phyloP scores from a whole-genome alignment of 2,888 invertebrate genomes.

The Blera fallax region DNA sequence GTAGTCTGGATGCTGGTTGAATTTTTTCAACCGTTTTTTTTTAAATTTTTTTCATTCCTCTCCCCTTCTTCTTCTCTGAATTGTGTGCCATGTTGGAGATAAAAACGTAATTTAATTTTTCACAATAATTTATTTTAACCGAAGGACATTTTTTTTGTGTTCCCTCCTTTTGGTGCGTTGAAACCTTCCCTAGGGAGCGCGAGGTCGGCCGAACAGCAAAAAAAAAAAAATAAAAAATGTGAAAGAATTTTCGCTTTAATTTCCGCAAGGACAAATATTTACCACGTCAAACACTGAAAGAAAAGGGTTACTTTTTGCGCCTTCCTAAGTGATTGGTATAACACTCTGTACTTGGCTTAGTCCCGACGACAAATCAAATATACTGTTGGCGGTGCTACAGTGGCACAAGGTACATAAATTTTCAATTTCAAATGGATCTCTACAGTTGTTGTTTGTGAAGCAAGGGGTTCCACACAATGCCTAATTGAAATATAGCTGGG shows the following conservation, averaged over 20 bases:
- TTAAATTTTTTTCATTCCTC: background rate
- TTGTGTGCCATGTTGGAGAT: conserved; percentile 65
- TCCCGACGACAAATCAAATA: conserved; percentile 52
- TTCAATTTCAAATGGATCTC: conserved; percentile 28
- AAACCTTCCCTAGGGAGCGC: conserved; percentile 23
- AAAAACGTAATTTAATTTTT: conserved; percentile 72
- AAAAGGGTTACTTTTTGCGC: conserved; percentile 46
- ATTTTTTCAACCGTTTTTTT: conserved; percentile 14
- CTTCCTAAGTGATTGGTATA: conserved; percentile 40
- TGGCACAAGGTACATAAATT: conserved; percentile 63
- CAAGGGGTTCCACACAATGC: conserved; percentile 28
- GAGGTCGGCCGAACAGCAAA: background rate
- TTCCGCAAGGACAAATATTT: conserved; percentile 68
- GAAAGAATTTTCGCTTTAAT: conserved; percentile 43
- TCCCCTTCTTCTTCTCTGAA: conserved; percentile 10
- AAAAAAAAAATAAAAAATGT: conserved; percentile 11
- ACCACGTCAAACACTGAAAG: conserved; percentile 28
- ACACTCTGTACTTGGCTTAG: conserved; percentile 36
- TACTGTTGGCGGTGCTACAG: conserved; percentile 6
- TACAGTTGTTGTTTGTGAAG: background rate
- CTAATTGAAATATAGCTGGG: conserved; percentile 44
- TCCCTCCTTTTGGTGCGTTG: conserved; percentile 13
- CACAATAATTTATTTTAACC: conserved; percentile 68
- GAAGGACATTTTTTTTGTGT: conserved; percentile 44
- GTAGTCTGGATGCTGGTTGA: conserved; percentile 7